Conservation (phyloP, 2,797 vertebrate species). For the Acanthurus leucopareius region DNA sequence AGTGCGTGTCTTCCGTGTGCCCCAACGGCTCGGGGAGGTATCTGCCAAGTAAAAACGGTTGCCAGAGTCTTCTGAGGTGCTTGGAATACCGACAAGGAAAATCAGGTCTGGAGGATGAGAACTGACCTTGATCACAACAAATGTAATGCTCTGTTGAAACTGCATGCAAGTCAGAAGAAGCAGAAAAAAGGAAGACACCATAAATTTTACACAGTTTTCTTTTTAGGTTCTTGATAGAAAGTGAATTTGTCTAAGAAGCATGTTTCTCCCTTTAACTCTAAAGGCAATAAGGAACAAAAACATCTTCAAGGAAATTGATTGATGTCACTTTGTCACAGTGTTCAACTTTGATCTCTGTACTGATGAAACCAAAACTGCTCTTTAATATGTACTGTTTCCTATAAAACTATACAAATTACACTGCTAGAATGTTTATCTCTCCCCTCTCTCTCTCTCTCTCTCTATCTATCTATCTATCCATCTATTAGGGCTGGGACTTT, state of each 20-base stretch:
- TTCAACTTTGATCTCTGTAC: constrained; percentile 1
- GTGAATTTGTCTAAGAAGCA: neutral
- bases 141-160: constrained; percentile 57
- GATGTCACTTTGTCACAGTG: neutral
- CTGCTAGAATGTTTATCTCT: too few species aligned
- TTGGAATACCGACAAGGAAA: constrained; percentile 82
- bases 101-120: constrained; percentile 74
- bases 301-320: neutral
- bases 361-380: too few species aligned
- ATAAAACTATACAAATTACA: too few species aligned
- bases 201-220: constrained; percentile 8
- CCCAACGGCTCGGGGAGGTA: constrained; percentile 72
- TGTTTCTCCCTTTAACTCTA: constrained; percentile 7
- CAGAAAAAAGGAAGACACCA: neutral
- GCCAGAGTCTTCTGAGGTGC: constrained; percentile 81
- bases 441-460: too few species aligned
- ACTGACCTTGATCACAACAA: constrained; percentile 79
- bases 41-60: constrained; percentile 83
- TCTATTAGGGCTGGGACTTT: too few species aligned
- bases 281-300: neutral
- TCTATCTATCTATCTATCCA: too few species aligned
- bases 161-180: constrained; percentile 41
- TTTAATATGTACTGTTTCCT: too few species aligned
- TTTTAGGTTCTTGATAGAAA: constrained; percentile 6
- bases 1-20: constrained; percentile 69